These are phyloP conservation scores for Leptinotarsa lineolata DNA, from an alignment of 1,140 invertebrate species.

Conservation along the genomic window DNA sequence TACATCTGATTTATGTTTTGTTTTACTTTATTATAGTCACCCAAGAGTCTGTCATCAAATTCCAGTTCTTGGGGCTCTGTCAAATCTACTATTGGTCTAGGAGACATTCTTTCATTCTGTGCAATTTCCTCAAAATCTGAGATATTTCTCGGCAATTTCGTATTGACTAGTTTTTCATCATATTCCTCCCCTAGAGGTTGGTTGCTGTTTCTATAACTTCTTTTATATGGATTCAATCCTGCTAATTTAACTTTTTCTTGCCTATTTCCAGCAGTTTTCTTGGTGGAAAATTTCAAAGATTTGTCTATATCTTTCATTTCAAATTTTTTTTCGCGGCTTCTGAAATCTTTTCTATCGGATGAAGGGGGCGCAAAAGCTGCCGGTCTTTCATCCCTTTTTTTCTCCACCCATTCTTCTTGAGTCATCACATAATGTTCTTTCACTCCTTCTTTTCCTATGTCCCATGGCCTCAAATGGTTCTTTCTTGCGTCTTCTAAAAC, in stretches of 20 bases:
- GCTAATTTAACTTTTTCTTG: neutral
- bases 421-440: conserved; percentile 67
- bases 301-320: conserved; percentile 38
- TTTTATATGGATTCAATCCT: neutral
- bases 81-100: conserved; percentile 60
- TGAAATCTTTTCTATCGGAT: conserved; percentile 51
- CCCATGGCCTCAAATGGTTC: conserved; percentile 69
- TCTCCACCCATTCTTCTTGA: conserved; percentile 80
- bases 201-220: neutral
- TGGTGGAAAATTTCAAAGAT: conserved; percentile 50
- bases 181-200: neutral
- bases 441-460: conserved; percentile 65
- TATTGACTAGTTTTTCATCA: neutral
- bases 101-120: conserved; percentile 33
- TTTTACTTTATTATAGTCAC: conserved; percentile 32
- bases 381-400: conserved; percentile 68
- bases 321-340: conserved; percentile 36
- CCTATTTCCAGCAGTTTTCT: conserved; percentile 33
- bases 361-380: conserved; percentile 70
- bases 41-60: conserved; percentile 34
- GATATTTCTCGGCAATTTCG: neutral
- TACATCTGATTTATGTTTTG: conserved; percentile 37
- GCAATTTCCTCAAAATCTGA: conserved; percentile 6
- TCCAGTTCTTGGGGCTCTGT: conserved; percentile 45
- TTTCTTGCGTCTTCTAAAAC: conserved; percentile 53